A percentile compares a stretch with the other conserved stretches of the same genome.
These are phyloP conservation scores for Odontomyia ornata DNA, from an alignment of 2,888 invertebrate genomes.

Conservation along the genomic window DNA sequence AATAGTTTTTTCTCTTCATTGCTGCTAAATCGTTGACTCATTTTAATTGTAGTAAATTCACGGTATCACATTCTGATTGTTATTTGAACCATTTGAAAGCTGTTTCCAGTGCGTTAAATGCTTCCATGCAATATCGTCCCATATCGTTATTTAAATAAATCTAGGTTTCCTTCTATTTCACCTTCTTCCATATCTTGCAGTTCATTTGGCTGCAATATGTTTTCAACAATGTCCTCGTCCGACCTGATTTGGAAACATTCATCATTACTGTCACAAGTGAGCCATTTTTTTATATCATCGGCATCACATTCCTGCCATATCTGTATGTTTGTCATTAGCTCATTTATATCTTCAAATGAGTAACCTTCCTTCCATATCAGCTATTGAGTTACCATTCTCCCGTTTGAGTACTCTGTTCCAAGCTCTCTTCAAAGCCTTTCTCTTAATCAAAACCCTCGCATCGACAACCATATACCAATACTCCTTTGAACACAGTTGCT, in stretches of 20 bases:
- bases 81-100: slow-evolving; percentile 50
- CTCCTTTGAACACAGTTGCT: neutral
- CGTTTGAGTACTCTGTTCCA: neutral
- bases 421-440: neutral
- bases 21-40: slow-evolving; percentile 49
- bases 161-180: neutral
- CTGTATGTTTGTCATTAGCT: neutral
- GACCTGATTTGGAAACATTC: slow-evolving; percentile 32
- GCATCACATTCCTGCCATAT: slow-evolving; percentile 45
- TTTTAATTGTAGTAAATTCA: slow-evolving; percentile 26
- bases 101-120: slow-evolving; percentile 48
- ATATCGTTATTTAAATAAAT: slow-evolving; percentile 30
- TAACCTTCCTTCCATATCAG: neutral
- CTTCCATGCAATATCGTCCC: slow-evolving; percentile 48
- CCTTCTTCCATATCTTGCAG: neutral
- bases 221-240: slow-evolving; percentile 41
- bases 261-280: slow-evolving; percentile 49
- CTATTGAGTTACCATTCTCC: neutral
- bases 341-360: neutral
- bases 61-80: slow-evolving; percentile 48
- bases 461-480: neutral
- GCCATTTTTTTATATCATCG: slow-evolving; percentile 50
- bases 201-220: neutral
- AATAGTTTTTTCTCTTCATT: slow-evolving; percentile 41
- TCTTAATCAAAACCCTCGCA: neutral